A percentile compares a stretch with the other conserved stretches of the same genome.
phyloP scores from a whole-genome alignment of 1,140 invertebrate species.

The Drosophila cardini region DNA sequence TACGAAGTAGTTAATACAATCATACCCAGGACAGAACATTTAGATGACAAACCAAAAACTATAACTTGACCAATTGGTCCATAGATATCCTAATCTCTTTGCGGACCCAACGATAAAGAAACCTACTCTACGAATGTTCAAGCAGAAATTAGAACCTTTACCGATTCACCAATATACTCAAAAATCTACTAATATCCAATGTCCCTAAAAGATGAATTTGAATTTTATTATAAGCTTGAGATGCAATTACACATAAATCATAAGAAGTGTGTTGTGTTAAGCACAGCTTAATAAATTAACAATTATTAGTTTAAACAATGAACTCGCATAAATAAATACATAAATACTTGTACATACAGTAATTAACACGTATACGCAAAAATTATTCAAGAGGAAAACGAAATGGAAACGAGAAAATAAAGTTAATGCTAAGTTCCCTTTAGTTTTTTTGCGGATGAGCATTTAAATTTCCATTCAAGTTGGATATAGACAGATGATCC shows the following conservation, averaged over 20 bases:
- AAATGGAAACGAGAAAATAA: constrained; percentile 37
- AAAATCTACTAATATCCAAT: too few species aligned
- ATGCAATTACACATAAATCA: constrained; percentile 28
- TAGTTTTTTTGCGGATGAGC: constrained; percentile 29
- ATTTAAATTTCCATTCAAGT: constrained; percentile 16
- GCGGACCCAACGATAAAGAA: too few species aligned
- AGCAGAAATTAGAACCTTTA: too few species aligned
- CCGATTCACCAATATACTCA: too few species aligned
- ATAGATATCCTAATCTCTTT: too few species aligned
- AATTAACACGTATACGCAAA: constrained; percentile 43
- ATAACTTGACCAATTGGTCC: too few species aligned
- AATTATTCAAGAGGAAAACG: constrained; percentile 46
- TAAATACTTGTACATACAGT: constrained; percentile 57
- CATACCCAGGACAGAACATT: too few species aligned
- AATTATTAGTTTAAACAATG: constrained; percentile 56
- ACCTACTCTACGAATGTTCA: too few species aligned
- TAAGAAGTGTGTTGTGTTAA: constrained; percentile 48
- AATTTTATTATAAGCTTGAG: constrained; percentile 57
- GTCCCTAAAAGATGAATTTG: too few species aligned
- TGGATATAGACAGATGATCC: background rate
- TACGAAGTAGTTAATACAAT: too few species aligned
- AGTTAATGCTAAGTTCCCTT: constrained; percentile 23
- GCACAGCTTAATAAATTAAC: constrained; percentile 62
- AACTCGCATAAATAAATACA: constrained; percentile 74
- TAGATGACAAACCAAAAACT: too few species aligned